phyloP scores from a whole-genome alignment of 2,113 vertebrate species.

The Cepphus grylle region DNA sequence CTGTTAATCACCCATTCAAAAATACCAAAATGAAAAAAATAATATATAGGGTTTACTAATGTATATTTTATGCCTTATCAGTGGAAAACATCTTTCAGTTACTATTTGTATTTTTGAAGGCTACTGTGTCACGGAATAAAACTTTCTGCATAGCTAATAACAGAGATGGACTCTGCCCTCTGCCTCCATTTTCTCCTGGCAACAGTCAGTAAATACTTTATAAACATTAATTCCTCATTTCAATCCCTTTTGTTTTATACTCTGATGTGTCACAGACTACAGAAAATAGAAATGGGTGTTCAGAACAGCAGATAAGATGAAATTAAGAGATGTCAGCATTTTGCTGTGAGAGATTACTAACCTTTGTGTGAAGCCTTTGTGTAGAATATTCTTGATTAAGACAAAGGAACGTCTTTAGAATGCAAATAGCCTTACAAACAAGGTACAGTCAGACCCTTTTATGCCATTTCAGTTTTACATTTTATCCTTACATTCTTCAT shows the following conservation, averaged over 20 bases:
- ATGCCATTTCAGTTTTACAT: background rate
- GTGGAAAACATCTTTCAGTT: background rate
- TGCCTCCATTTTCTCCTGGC: background rate
- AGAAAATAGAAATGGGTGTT: background rate
- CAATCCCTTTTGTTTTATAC: background rate
- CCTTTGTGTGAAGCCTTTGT: constrained; percentile 18
- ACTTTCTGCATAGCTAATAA: background rate
- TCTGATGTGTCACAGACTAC: background rate
- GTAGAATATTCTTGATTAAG: constrained; percentile 37
- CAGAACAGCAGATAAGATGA: constrained; percentile 32
- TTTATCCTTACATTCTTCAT: background rate
- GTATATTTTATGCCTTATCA: background rate
- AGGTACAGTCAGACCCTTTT: background rate
- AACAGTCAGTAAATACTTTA: background rate
- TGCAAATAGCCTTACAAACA: constrained; percentile 7
- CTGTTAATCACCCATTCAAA: background rate
- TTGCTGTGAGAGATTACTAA: constrained; percentile 24
- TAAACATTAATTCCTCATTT: background rate
- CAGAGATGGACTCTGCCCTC: background rate
- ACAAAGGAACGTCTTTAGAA: constrained; percentile 27
- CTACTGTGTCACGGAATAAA: background rate
- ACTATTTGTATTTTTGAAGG: background rate
- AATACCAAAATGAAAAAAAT: background rate
- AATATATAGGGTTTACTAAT: background rate
- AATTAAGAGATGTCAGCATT: constrained; percentile 37